Evolutionary conservation across 1,140 invertebrate species (phyloP).

Genomic region (Chrysomallon squamiferum): DNA sequence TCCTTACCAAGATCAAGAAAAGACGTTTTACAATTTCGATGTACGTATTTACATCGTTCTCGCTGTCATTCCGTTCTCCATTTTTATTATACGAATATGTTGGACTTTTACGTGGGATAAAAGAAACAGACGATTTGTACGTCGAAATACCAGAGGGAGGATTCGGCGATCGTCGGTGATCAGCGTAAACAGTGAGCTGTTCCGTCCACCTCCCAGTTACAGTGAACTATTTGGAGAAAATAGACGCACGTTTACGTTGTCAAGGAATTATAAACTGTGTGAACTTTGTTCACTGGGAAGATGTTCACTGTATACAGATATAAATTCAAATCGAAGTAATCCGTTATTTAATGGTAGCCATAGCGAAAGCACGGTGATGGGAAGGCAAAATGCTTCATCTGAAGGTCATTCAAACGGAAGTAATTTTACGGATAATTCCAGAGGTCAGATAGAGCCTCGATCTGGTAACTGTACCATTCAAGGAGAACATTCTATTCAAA

Average conservation of each 20-base stretch:
- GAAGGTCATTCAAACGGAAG: too few species aligned
- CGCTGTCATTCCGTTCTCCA: neutral
- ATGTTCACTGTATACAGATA: neutral
- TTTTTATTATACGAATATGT: neutral
- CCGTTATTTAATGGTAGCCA: too few species aligned
- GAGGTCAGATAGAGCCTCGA: too few species aligned
- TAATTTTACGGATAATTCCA: too few species aligned
- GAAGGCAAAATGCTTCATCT: too few species aligned
- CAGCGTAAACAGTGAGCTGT: neutral
- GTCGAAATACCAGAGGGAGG: neutral
- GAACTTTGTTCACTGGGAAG: neutral
- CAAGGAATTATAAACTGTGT: neutral
- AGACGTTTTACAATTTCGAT: neutral
- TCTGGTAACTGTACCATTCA: too few species aligned
- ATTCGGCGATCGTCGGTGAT: neutral
- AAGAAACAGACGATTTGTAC: neutral
- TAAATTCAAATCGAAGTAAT: too few species aligned
- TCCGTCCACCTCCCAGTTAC: slow-evolving; percentile 1
- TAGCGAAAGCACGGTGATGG: too few species aligned
- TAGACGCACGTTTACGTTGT: neutral
- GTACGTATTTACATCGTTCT: slow-evolving; percentile 5
- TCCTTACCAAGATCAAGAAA: too few species aligned
- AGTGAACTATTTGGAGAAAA: neutral
- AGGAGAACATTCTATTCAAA: too few species aligned
- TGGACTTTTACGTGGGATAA: neutral